phyloP scores from a whole-genome alignment of 23 tunicate genomes.

The Phallusia fumigata region DNA sequence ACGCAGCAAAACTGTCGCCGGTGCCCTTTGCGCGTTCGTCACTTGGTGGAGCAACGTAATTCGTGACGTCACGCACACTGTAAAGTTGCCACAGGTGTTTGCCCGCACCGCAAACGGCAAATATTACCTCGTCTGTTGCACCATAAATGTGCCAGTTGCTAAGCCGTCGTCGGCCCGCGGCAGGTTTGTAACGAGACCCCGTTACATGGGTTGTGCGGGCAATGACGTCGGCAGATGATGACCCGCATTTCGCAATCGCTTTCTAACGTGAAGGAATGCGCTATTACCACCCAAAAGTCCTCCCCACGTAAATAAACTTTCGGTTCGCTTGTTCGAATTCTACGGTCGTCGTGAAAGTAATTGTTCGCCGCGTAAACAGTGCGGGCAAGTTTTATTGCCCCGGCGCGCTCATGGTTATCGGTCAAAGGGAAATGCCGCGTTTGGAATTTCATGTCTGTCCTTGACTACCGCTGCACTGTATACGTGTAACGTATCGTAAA shows the following conservation, averaged over 20 bases:
- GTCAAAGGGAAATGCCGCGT: too few species aligned
- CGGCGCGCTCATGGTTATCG: too few species aligned
- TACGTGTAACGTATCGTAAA: too few species aligned
- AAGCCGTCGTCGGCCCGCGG: background rate
- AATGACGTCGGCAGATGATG: too few species aligned
- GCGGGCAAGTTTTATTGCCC: too few species aligned
- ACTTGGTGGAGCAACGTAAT: background rate
- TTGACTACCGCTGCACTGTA: too few species aligned
- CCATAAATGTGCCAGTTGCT: slow-evolving; percentile 7
- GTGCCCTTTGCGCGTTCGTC: background rate
- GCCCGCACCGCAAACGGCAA: background rate
- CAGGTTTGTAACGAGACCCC: background rate
- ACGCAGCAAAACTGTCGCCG: background rate
- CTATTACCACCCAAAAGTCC: background rate
- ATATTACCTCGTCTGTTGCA: slow-evolving; percentile 5
- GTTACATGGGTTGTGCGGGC: too few species aligned
- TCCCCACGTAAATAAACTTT: background rate
- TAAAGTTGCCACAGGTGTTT: slow-evolving; percentile 3
- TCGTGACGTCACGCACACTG: background rate
- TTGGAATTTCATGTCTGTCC: too few species aligned
- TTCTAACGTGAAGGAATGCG: background rate
- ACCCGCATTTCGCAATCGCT: background rate
- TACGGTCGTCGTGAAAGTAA: too few species aligned
- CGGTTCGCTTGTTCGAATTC: background rate
- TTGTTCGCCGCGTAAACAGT: too few species aligned